Conservation (phyloP, 1,140 invertebrate genomes). For the Neoseiulus cucumeris region DNA sequence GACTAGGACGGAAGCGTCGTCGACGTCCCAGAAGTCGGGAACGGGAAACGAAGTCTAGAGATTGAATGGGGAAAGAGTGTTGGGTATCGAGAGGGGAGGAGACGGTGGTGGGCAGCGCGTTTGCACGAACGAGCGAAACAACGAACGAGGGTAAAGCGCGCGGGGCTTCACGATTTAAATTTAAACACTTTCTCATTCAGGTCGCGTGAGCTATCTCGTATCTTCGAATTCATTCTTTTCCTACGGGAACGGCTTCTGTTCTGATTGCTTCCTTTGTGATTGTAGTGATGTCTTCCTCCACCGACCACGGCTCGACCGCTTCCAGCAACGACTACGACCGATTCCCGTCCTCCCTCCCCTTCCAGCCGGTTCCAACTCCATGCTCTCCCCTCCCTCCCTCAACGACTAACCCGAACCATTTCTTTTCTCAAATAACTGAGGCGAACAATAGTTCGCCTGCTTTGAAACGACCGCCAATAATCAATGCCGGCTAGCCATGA, state of each 20-base stretch:
- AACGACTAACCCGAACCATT: neutral
- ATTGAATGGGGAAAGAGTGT: too few species aligned
- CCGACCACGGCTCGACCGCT: too few species aligned
- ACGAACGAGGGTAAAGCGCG: neutral
- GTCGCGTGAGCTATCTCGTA: neutral
- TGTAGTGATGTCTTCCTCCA: too few species aligned
- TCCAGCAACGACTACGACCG: neutral
- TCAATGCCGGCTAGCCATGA: too few species aligned
- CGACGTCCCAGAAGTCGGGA: too few species aligned
- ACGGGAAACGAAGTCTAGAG: too few species aligned
- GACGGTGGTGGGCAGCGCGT: too few species aligned
- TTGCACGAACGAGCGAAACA: too few species aligned
- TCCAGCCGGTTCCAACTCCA: neutral
- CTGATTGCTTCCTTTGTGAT: slow-evolving; percentile 11
- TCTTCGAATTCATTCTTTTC: too few species aligned
- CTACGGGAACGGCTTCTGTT: neutral
- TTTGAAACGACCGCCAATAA: too few species aligned
- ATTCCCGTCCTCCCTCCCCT: neutral
- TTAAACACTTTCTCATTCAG: slow-evolving; percentile 9
- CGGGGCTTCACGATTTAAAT: neutral
- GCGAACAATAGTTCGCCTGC: neutral
- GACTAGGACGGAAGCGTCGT: too few species aligned
- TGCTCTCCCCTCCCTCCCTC: neutral
- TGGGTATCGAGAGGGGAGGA: too few species aligned
- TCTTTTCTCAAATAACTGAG: neutral